A percentile compares a stretch with the other conserved stretches of the same genome.
phyloP scores from a whole-genome alignment of 1,140 invertebrate species.

The Calycopis cecrops region DNA sequence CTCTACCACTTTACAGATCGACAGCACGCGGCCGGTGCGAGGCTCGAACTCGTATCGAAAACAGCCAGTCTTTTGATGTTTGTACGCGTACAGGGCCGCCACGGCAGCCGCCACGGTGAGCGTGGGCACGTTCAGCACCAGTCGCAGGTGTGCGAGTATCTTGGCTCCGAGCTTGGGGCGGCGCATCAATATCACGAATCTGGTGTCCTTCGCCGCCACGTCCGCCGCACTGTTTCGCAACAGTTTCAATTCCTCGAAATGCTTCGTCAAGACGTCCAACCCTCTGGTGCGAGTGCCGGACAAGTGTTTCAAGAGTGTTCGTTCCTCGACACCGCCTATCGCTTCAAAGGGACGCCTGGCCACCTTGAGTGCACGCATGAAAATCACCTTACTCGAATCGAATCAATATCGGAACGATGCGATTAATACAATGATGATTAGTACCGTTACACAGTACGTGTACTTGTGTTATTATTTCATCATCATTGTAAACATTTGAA shows the following conservation, averaged over 20 bases:
- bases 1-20: constrained; percentile 9
- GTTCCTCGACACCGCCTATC: background rate
- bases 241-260: constrained; percentile 4
- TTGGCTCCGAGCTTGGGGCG: constrained; percentile 1
- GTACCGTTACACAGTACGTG: too few relatives aligned
- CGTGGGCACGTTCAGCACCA: constrained; percentile 11
- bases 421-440: background rate
- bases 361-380: too few relatives aligned
- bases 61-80: constrained; percentile 12
- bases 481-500: too few relatives aligned
- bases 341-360: background rate
- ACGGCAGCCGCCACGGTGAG: constrained; percentile 6
- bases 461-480: too few relatives aligned
- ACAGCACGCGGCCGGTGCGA: constrained; percentile 9
- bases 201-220: constrained; percentile 5
- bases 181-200: constrained; percentile 8
- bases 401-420: background rate
- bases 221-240: constrained; percentile 4
- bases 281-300: constrained; percentile 8
- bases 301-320: background rate
- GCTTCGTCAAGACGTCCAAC: constrained; percentile 3
- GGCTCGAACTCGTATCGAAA: constrained; percentile 12
- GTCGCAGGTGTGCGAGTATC: constrained; percentile 9
- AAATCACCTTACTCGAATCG: background rate
- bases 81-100: constrained; percentile 9